Base-by-base conservation (phyloP, 2,113 vertebrate genomes). In the Scomber japonicus region DNA sequence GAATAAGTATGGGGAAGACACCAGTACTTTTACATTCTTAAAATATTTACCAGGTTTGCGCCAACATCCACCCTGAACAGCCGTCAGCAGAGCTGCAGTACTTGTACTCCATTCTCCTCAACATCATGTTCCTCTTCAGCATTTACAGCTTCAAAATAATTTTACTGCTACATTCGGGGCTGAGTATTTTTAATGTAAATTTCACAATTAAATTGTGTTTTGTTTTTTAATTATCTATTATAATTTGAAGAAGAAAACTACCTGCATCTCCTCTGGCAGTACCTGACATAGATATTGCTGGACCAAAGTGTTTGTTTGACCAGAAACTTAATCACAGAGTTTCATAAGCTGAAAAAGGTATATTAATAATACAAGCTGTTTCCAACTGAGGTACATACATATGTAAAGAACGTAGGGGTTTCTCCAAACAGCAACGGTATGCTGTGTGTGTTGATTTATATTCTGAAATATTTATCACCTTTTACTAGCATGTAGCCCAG, bases 11-110 rank as follows among this genome's bases (percentile, higher is more conserved):
- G n/a, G 56, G 65, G 71, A 81, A 73, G 57, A 80, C 72, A 64
- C 71, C 59, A 63, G 67, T 86, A 81, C 81, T 87, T 85, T 84
- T 73, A 78, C 46, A n/a, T 55, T 83, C 49, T 68, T 93, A 21
- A 92, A 92, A 90, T 90, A 92, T 91, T 88, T 78, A 90, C 19
- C 55, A 91, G 84, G 74, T 83, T 88, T 90, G 81, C 11, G 3
- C 70, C 76, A 64, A 70, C 71, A 81, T 81, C 59, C 73, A 60
- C 72, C 75, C 85, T 3, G 76, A 90, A 56, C 79, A 78, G 61
- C 31, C 48, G 11, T 74, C 77, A 80, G 70, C 71, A 79, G 71
- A 80, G 61, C 59, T 19, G n/a, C 63, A 76, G 59, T 27, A 24
- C 53, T 19, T 3, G 16, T n/a, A 49, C 51, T 84, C 65, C 24